Base-by-base conservation (phyloP, 2,797 vertebrate genomes). In the Falco novaeseelandiae region DNA sequence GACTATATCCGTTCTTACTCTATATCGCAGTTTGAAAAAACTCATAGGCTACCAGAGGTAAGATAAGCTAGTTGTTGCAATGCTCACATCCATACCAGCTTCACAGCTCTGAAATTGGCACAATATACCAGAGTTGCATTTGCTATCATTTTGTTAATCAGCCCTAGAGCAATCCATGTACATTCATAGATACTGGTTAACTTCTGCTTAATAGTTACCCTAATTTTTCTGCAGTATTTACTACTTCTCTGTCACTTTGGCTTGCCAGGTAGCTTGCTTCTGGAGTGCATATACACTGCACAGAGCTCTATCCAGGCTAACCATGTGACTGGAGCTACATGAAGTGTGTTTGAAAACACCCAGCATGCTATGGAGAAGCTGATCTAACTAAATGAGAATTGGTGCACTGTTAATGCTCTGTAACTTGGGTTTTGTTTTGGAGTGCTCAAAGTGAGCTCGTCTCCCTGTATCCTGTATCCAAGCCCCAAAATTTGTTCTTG, bases 1-100 rank as follows among this genome's bases (percentile, higher is more conserved):
- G 99, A 99, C 95, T 99, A 99, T 30, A 98, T 99, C 86, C 98
- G 99, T 49, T 98, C 99, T 13, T 99, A 99, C 90, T 99, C 99
- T 32, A 96, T 99, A 81, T 99, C 99, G 67, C 99, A 99, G 97
- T 99, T 99, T 97, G 99, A 99, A 91, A 99, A 99, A 97, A 98
- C 97, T 32, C 99, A 99, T 91, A 98, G 98, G n/a, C 98, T 99
- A 29, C 99, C 99, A 7, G 99, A 99, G 99, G 99, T 99, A 96
- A 98, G 96, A 69, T 65, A n/a, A 87, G 36, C 19, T 74, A 59
- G 8, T 73, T 95, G 38, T 89, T 90, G 30, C 82, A 12, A n/a
- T 83, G 6, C 26, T 65, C 23, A 49, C 8, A 18, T 44, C 16
- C 36, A 17, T 58, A 38, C n/a, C 52, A 88, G 29, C 36, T 44